Evolutionary conservation across 2,797 vertebrate species (phyloP).

Genomic region (Pseudotriccus pelzelni): DNA sequence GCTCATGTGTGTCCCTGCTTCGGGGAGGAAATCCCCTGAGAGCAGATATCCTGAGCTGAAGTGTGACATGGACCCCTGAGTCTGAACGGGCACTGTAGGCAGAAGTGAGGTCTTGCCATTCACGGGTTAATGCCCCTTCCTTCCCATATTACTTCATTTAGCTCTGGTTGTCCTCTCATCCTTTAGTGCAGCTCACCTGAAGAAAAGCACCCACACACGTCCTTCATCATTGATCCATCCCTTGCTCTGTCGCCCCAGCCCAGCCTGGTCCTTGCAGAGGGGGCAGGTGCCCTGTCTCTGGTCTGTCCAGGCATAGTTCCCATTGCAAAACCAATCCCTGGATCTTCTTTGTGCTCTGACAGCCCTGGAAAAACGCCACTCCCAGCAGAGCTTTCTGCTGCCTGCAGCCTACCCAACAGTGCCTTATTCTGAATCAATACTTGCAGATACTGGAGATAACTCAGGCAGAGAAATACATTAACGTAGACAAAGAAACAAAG

Average conservation of each 20-base stretch:
- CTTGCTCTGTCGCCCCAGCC: background rate
- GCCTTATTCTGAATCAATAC: constrained; percentile 40
- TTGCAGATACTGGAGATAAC: constrained; percentile 39
- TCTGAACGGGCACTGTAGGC: background rate
- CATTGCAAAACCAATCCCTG: background rate
- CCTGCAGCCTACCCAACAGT: background rate
- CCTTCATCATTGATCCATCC: background rate
- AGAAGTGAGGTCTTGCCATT: background rate
- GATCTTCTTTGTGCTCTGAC: background rate
- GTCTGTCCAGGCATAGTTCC: background rate
- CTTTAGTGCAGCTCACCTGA: background rate
- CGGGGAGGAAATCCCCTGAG: background rate
- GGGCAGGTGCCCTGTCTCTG: background rate
- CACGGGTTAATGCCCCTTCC: background rate
- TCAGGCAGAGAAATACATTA: constrained; percentile 26
- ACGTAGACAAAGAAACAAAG: background rate
- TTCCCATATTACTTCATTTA: background rate
- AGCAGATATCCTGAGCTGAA: background rate
- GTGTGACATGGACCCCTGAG: background rate
- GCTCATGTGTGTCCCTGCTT: background rate
- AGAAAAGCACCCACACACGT: background rate
- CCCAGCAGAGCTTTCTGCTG: background rate
- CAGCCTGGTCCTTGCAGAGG: background rate
- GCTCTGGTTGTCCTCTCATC: background rate
- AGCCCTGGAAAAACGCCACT: background rate